phyloP scores from a whole-genome alignment of 2,113 vertebrate genomes.

The Epinephelus cyanopodus region DNA sequence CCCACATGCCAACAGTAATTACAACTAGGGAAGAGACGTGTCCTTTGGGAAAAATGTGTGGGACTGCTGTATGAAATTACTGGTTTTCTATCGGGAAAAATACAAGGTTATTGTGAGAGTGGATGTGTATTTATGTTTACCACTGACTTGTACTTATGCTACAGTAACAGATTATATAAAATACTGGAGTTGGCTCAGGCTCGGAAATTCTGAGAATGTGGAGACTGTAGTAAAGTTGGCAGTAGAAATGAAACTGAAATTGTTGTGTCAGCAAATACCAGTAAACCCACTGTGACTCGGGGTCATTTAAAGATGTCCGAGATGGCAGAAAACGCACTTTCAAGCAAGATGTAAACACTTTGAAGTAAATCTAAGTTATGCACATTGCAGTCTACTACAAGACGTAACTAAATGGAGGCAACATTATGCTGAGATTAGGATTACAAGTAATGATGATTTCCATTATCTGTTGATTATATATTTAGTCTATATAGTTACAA shows the following conservation, averaged over 20 bases:
- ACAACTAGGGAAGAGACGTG: conserved; percentile 35
- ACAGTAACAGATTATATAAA: conserved; percentile 19
- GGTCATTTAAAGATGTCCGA: background rate
- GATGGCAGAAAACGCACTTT: background rate
- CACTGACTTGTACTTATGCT: conserved; percentile 1
- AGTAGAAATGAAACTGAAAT: background rate
- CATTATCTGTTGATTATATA: background rate
- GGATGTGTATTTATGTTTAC: conserved; percentile 39
- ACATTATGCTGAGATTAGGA: background rate
- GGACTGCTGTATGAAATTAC: conserved; percentile 41
- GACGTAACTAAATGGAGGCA: background rate
- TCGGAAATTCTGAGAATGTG: conserved; percentile 1
- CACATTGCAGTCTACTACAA: background rate
- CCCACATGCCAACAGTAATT: conserved; percentile 67
- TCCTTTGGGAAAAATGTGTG: conserved; percentile 46
- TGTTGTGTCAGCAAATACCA: conserved; percentile 9
- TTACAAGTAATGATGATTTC: background rate
- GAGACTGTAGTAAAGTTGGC: background rate
- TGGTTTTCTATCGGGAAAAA: conserved; percentile 29
- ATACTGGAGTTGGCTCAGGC: background rate
- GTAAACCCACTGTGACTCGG: background rate
- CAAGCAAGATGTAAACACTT: background rate
- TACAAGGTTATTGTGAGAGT: conserved; percentile 1
- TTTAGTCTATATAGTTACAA: too few relatives aligned
- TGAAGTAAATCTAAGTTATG: background rate